Percentiles rank a stretch among this genome's conserved stretches.
Conservation (phyloP, 2,113 vertebrate species). For the Menura novaehollandiae region DNA sequence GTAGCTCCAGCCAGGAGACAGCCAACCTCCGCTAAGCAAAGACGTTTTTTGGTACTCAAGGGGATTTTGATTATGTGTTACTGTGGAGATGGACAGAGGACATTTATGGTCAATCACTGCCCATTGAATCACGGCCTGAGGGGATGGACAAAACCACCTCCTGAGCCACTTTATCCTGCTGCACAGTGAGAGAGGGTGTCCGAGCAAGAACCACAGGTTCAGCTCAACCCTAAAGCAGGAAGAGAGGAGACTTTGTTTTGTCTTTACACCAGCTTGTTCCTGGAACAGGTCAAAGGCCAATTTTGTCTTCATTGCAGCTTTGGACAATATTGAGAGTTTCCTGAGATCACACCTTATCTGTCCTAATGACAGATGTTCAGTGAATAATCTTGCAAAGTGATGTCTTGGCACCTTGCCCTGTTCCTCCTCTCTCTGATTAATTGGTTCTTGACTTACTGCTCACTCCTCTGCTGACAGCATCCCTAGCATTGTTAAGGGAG, state of each 20-base stretch:
- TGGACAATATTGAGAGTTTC: not conserved
- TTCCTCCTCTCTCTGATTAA: slow-evolving; percentile 24
- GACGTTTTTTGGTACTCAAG: not conserved
- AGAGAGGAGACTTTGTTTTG: not conserved
- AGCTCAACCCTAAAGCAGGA: not conserved
- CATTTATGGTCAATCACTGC: not conserved
- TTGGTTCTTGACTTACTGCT: slow-evolving; percentile 9
- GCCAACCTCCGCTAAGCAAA: not conserved
- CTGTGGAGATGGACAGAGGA: not conserved
- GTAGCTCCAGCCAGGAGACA: not conserved
- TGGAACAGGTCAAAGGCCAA: not conserved
- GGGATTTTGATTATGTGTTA: not conserved
- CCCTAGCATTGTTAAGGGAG: not conserved
- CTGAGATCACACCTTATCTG: slow-evolving; percentile 20
- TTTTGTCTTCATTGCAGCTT: not conserved
- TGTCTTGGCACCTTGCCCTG: slow-evolving; percentile 23
- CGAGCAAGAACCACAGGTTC: not conserved
- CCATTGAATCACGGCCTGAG: not conserved
- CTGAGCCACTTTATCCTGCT: not conserved
- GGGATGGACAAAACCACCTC: not conserved
- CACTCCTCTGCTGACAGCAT: not conserved
- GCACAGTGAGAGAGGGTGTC: not conserved
- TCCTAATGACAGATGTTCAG: not conserved
- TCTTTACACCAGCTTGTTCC: not conserved
- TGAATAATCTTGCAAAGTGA: slow-evolving; percentile 52